Evolutionary conservation across 2,113 vertebrate species (phyloP).

Genomic region (Sprattus sprattus): DNA sequence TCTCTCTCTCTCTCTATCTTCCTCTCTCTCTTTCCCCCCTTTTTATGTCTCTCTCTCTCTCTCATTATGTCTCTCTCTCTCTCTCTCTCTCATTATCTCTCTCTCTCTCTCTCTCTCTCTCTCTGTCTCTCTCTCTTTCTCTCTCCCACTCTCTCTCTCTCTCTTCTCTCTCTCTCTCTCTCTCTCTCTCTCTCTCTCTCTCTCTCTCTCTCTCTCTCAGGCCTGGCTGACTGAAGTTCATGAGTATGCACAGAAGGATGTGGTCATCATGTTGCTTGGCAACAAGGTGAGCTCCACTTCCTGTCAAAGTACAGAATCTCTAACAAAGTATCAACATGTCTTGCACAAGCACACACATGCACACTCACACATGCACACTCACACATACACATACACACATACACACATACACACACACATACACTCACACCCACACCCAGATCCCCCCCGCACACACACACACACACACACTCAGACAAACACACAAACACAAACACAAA

Average conservation of each 20-base stretch:
- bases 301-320: slow-evolving; percentile 55
- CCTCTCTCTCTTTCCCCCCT: too few relatives aligned
- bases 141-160: neutral
- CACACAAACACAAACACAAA: too few relatives aligned
- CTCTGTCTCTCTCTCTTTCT: neutral
- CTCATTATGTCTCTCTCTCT: slow-evolving; percentile 16
- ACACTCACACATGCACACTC: too few relatives aligned
- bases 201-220: slow-evolving; percentile 55
- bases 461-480: neutral
- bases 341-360: neutral
- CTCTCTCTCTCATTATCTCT: neutral
- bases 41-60: too few relatives aligned
- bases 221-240: slow-evolving; percentile 87
- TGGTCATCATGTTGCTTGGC: slow-evolving; percentile 98
- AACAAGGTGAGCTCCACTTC: slow-evolving; percentile 85
- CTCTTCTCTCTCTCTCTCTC: slow-evolving; percentile 35
- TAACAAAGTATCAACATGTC: neutral
- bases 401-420: neutral
- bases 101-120: neutral
- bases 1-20: too few relatives aligned
- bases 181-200: slow-evolving; percentile 35
- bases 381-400: neutral
- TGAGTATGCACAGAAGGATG: slow-evolving; percentile 93
- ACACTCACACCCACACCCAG: neutral
- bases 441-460: neutral